A percentile compares a stretch with the other conserved stretches of the same genome.
These are phyloP conservation scores for honey bee (Apis mellifera) DNA, from an alignment of 1,140 invertebrate genomes.

Conservation along the genomic window Amel_HAv3.1 CM009939.2:10860001-10860500, in stretches of 20 bases:
- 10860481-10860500: background rate
- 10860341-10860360: conserved; percentile 37
- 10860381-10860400: background rate
- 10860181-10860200: conserved; percentile 69
- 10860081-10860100: conserved; percentile 44
- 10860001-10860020: background rate
- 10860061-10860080: conserved; percentile 18
- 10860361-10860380: background rate
- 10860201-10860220: conserved; percentile 62
- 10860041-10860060: conserved; percentile 25
- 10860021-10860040: background rate
- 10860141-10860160: conserved; percentile 81
- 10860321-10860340: conserved; percentile 52
- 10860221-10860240: conserved; percentile 64
- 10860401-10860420: background rate
- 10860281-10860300: conserved; percentile 52
- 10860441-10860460: background rate
- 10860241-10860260: conserved; percentile 76
- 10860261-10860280: conserved; percentile 75
- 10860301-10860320: conserved; percentile 77
- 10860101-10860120: conserved; percentile 74
- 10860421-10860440: background rate
- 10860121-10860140: conserved; percentile 79
- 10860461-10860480: background rate
- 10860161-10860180: conserved; percentile 76